Base-by-base conservation (phyloP, 2,888 invertebrate species). In the Candidula unifasciata region DNA sequence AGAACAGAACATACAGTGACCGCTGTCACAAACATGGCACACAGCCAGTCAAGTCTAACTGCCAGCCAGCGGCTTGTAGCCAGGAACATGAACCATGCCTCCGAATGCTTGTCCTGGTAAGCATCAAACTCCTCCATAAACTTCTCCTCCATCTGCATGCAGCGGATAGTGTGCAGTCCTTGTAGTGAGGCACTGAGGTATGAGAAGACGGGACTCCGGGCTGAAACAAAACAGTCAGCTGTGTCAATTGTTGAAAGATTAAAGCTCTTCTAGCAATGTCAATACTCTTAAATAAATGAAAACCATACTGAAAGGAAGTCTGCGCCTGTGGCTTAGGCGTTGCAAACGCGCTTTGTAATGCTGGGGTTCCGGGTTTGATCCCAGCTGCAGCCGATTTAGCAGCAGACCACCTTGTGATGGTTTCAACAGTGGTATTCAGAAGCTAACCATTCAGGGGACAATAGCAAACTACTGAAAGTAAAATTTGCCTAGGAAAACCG, bases 41-140 rank as follows among this genome's bases (percentile, higher is more conserved):
- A 98, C 80, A 97, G 95, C 88, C 97, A 95, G 93, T 99, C 99
- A 90, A 99, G 94, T 95, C 97, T 97, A 91, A 98, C 96, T 0
- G 98, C 98, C 92, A 99, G 98, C 89, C 99, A 98, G 87, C 98
- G 96, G 27, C 97, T 97, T 8, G 97, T 96, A 0, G 97, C 96
- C 82, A 99, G 96, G 93, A 97, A 98, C 91, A 97, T 95, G 92
- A 96, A 98, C 96, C 97, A 99, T 10, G 98, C 96, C 0, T 98
- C 96, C 82, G 97, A 97, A 92, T 99, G 98, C 6, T 95, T 93
- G 91, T 97, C 95, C 89, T 94, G 93, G 85, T 93, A 93, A 30
- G 89, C 86, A 87, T 94, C 93, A 91, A 94, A 95, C 87, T 93
- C 93, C 52, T 90, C 95, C 73, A 95, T 95, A 71, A 98, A 95